Base-by-base conservation (phyloP, 2,888 invertebrate genomes). In the Drosophila flavopinicola region DNA sequence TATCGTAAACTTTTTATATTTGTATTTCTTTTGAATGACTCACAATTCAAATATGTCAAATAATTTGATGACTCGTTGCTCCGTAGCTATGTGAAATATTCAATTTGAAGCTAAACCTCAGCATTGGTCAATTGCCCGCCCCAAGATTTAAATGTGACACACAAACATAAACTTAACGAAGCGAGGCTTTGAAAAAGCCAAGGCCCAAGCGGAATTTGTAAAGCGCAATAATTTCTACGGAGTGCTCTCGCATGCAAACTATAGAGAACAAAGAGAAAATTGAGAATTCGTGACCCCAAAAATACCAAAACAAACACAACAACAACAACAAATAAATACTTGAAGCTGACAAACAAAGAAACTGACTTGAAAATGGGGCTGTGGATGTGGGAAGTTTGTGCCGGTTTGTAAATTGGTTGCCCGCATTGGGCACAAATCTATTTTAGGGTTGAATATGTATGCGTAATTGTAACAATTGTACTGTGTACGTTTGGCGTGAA, bases 241-340 rank as follows among this genome's bases (percentile, higher is more conserved):
- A 59, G 47, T 54, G 38, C 45, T 35, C 30, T 47, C n/a, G 38
- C 51, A 52, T 47, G 58, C 52, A 70, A 69, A 60, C 52, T 52
- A 20, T 20, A 67, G 61, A 60, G 56, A 77, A 85, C 58, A 78
- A 74, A 56, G 60, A 51, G 51, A 70, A 38, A 66, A 61, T 59
- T 42, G 49, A 57, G 64, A 66, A 75, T 44, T 53, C 32, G 37
- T 58, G 84, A 75, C 79, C 68, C 53, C 74, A 63, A 65, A 65
- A 49, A 68, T 48, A 58, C 53, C 52, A 39, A 61, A 67, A 47
- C 53, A 42, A 15, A 49, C 23, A 37, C 17, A 27, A 6, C 24
- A 15, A 47, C 29, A 39, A 45, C 13, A 27, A 48, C 3, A 41
- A 27, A 24, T 9, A 47, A 39, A 41, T 24, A 64, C 15, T 67